Percentiles rank a stretch among this genome's conserved stretches.
These are phyloP conservation scores for Augochlorella aurata DNA, from an alignment of 2,888 invertebrate genomes.

Conservation along the genomic window DNA sequence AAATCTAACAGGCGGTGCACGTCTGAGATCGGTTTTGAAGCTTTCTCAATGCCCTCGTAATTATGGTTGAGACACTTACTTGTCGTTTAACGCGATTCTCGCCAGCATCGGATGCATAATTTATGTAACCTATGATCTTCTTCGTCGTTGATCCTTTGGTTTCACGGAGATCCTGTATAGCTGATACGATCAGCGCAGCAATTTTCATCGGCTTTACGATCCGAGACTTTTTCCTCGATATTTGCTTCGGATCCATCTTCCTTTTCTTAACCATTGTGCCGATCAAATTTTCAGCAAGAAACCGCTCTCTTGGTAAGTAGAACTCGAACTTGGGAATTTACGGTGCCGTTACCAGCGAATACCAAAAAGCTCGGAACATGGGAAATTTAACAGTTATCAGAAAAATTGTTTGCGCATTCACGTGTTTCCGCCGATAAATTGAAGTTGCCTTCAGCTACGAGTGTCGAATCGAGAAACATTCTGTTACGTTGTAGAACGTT, in stretches of 20 bases:
- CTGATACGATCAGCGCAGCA: conserved; percentile 73
- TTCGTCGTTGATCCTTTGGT: conserved; percentile 72
- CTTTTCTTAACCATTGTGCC: conserved; percentile 40
- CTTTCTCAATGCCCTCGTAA: conserved; percentile 4
- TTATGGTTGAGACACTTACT: conserved; percentile 61
- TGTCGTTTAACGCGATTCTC: conserved; percentile 71
- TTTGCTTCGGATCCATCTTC: conserved; percentile 27
- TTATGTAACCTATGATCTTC: conserved; percentile 75
- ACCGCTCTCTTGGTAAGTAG: background rate
- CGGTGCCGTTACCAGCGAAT: background rate
- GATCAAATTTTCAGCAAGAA: background rate
- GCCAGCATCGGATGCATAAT: conserved; percentile 68
- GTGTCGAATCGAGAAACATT: background rate
- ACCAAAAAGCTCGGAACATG: conserved; percentile 14
- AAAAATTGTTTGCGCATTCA: conserved; percentile 21
- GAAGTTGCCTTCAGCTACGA: conserved; percentile 19
- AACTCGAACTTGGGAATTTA: conserved; percentile 32
- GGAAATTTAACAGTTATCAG: conserved; percentile 44
- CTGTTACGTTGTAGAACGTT: no score
- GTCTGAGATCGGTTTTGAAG: conserved; percentile 19
- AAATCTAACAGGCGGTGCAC: background rate
- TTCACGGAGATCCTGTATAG: conserved; percentile 74
- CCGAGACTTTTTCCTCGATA: conserved; percentile 7
- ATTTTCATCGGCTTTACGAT: conserved; percentile 69
- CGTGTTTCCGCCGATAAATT: conserved; percentile 24